Base-by-base conservation (phyloP, 2,797 vertebrate species). In the Enteromius radiatus region DNA sequence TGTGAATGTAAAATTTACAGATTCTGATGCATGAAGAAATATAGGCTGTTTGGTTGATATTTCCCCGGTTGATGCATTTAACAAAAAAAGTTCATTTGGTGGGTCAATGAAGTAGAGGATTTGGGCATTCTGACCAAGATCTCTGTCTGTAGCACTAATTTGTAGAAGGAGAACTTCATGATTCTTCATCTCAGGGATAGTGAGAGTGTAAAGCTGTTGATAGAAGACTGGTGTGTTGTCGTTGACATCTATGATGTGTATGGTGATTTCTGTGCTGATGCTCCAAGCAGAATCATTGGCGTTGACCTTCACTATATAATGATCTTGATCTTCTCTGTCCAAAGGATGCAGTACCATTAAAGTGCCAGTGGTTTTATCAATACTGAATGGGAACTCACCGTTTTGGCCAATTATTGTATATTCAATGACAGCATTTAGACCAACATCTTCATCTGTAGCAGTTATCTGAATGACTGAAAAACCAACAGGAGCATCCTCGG, bases 221-320 rank as follows among this genome's bases (percentile, higher is more conserved):
- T 84, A 88, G 89, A 95, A 95, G 14, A 91, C 75, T 1, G 95
- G 95, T 17, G 33, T 64, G 10, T 95, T 95, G 85, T 95, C 94
- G 41, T 95, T 95, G 14, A 93, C 49, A 49, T 95, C 95, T 84
- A 80, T 85, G 68, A 95, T 84, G 21, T 91, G 9, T 43, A 95
- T 87, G 28, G 86, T 94, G 69, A 95, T 90, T 0, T 94, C 92
- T 10, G 94, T 95, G 88, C 91, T 94, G 52, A 94, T 85, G 80
- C 90, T 94, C 95, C 94, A 95, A 1, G 91, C 92, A 38, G 94
- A 95, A 89, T 96, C 93, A 64, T 95, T 95, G n/a, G 92, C 94
- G 52, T 84, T 93, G 15, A 96, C 89, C 89, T 88, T 94, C 17
- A 95, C 67, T 43, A 92, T 67, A 74, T 94, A 95, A 71, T 84